Evolutionary conservation across 2,113 vertebrate species (phyloP).

Genomic region (Pollimyrus isidori): DNA sequence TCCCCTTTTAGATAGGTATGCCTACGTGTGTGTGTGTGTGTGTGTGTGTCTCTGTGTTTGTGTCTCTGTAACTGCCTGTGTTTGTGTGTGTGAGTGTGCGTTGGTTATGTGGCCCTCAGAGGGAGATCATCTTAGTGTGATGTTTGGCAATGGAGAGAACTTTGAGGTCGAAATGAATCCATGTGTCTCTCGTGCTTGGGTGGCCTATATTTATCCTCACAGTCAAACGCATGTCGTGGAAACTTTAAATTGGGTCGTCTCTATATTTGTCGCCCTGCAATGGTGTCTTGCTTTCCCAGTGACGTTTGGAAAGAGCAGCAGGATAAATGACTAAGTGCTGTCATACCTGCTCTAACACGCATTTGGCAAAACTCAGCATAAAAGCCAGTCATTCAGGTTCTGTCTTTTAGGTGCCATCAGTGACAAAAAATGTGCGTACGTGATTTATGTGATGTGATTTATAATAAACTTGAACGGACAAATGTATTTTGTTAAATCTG

Average conservation of each 20-base stretch:
- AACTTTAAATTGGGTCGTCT: constrained; percentile 11
- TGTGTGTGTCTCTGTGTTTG: too few relatives aligned
- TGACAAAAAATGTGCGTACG: not conserved
- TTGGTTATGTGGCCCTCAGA: not conserved
- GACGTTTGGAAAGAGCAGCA: not conserved
- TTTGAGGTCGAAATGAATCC: constrained; percentile 33
- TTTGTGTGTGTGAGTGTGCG: not conserved
- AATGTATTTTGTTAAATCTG: not conserved
- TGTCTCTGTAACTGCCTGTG: too few relatives aligned
- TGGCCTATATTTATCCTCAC: constrained; percentile 46
- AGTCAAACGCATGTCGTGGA: constrained; percentile 4
- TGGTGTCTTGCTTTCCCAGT: not conserved
- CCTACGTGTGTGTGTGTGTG: too few relatives aligned
- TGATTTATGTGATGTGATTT: not conserved
- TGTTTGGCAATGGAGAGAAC: constrained; percentile 41
- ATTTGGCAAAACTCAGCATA: not conserved
- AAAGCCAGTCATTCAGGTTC: not conserved
- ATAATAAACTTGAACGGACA: not conserved
- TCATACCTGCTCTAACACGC: not conserved
- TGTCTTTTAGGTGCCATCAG: not conserved
- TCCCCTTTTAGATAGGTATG: not conserved
- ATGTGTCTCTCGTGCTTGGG: constrained; percentile 41
- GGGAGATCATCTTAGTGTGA: not conserved
- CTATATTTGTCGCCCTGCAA: not conserved
- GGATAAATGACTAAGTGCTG: not conserved